Conservation (phyloP, 2,888 invertebrate species). For the Heterodera filipjevi region DNA sequence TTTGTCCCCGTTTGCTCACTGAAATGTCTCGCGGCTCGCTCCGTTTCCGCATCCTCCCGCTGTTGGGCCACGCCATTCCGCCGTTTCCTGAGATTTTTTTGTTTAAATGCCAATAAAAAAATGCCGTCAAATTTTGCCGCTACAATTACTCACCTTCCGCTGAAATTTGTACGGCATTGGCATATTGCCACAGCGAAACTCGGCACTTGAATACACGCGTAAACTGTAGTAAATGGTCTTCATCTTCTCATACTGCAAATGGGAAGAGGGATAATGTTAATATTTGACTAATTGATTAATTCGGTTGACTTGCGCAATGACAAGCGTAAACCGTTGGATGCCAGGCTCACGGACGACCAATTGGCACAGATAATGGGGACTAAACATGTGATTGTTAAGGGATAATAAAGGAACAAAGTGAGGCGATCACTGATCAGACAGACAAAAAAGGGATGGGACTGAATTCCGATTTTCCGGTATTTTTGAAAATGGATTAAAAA, state of each 20-base stretch:
- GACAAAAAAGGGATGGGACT: too few species aligned
- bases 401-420: too few species aligned
- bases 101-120: not conserved
- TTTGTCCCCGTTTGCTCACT: conserved; percentile 23
- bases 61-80: conserved; percentile 78
- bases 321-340: conserved; percentile 76
- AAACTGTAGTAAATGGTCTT: conserved; percentile 87
- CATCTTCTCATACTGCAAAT: conserved; percentile 81
- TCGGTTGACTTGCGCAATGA: conserved; percentile 74
- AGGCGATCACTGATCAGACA: too few species aligned
- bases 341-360: conserved; percentile 74
- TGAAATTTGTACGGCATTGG: conserved; percentile 74
- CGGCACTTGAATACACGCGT: conserved; percentile 82
- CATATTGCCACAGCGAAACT: conserved; percentile 79
- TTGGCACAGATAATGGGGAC: conserved; percentile 91
- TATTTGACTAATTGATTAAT: too few species aligned
- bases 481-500: too few species aligned
- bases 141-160: conserved; percentile 62
- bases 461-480: too few species aligned
- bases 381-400: too few species aligned
- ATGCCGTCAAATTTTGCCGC: not conserved
- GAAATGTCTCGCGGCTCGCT: conserved; percentile 30
- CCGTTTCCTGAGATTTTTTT: conserved; percentile 66
- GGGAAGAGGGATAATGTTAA: conserved; percentile 25
- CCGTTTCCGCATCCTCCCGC: conserved; percentile 91